Evolutionary conservation across 2,888 invertebrate species (phyloP).

Genomic region (Nephrotoma flavescens): DNA sequence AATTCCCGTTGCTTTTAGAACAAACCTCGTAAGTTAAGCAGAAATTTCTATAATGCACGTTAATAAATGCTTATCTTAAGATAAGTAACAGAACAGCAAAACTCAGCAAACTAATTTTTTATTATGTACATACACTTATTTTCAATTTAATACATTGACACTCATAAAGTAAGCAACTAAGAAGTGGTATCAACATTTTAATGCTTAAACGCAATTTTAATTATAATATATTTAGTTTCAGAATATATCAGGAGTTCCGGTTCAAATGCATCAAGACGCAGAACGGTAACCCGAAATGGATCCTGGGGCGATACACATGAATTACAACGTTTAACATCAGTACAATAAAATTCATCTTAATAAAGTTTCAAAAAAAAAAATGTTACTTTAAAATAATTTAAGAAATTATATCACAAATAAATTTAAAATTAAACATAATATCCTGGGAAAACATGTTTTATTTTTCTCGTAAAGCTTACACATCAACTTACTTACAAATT

Average conservation of each 20-base stretch:
- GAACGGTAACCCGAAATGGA: constrained; percentile 26
- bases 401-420: not conserved
- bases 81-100: too few species aligned
- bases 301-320: constrained; percentile 36
- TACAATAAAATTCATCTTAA: constrained; percentile 8
- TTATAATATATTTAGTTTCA: constrained; percentile 24
- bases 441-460: not conserved
- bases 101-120: too few species aligned
- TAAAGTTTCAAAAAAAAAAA: constrained; percentile 11
- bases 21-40: too few species aligned
- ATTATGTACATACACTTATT: too few species aligned
- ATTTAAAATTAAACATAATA: not conserved
- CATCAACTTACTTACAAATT: not conserved
- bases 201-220: not conserved
- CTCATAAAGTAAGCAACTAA: too few species aligned
- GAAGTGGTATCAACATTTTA: too few species aligned
- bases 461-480: not conserved
- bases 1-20: too few species aligned
- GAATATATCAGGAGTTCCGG: constrained; percentile 31
- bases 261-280: constrained; percentile 26
- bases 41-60: too few species aligned
- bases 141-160: too few species aligned
- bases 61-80: too few species aligned
- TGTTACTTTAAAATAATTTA: constrained; percentile 56
- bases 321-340: constrained; percentile 23